A percentile compares a stretch with the other conserved stretches of the same genome.
These are phyloP conservation scores for Urocynchramus pylzowi DNA, from an alignment of 2,113 vertebrate species.

Conservation along the genomic window DNA sequence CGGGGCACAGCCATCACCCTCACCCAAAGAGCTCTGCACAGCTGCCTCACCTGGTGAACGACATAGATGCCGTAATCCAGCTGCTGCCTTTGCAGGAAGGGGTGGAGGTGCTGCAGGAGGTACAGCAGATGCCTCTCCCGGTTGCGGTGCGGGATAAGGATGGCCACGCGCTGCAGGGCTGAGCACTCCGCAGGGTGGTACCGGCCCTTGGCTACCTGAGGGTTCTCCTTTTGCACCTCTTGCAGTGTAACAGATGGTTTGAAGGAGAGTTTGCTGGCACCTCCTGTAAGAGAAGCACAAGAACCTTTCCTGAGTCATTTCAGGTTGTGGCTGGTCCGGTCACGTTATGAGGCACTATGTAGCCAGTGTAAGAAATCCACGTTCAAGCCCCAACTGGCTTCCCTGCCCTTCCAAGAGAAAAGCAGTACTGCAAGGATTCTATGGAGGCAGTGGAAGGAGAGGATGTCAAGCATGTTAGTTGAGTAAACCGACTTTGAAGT, in stretches of 20 bases:
- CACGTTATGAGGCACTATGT: background rate
- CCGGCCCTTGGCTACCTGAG: slow-evolving; percentile 73
- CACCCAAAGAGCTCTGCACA: background rate
- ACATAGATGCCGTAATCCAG: slow-evolving; percentile 90
- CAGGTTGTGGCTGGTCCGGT: background rate
- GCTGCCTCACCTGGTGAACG: slow-evolving; percentile 88
- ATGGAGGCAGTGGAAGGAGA: background rate
- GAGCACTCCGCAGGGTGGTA: slow-evolving; percentile 79
- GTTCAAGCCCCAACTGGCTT: background rate
- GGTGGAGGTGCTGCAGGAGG: slow-evolving; percentile 89
- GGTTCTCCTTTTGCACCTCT: slow-evolving; percentile 81
- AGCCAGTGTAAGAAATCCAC: background rate
- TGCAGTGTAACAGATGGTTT: slow-evolving; percentile 77
- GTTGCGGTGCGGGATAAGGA: slow-evolving; percentile 89
- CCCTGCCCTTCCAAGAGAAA: background rate
- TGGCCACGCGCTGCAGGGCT: slow-evolving; percentile 84
- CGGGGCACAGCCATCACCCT: background rate
- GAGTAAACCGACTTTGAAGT: background rate
- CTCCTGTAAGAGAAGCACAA: slow-evolving; percentile 72
- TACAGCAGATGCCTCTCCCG: slow-evolving; percentile 90
- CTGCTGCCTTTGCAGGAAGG: slow-evolving; percentile 93
- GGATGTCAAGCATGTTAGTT: background rate
- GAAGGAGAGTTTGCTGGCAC: slow-evolving; percentile 80
- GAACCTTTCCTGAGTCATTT: background rate
- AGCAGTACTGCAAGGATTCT: background rate